Evolutionary conservation across 2,888 invertebrate genomes (phyloP).

Genomic region (Caenorhabditis sp.): DNA sequence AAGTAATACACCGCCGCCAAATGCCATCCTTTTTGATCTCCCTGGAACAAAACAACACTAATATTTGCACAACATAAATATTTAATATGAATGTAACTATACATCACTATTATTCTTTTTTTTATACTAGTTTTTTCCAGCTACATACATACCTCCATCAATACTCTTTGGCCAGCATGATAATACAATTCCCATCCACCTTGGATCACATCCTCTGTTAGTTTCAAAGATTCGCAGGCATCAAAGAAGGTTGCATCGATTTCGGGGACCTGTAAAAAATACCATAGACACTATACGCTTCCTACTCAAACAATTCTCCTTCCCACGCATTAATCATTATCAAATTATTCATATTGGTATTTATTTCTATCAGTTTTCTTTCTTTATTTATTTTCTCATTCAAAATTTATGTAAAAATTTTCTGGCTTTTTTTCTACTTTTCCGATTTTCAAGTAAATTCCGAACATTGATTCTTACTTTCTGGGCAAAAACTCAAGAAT

Average conservation of each 20-base stretch:
- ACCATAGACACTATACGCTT: background rate
- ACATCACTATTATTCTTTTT: constrained; percentile 3
- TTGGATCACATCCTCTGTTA: constrained; percentile 6
- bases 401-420: too few relatives aligned
- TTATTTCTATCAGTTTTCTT: too few relatives aligned
- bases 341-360: too few relatives aligned
- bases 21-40: constrained; percentile 25
- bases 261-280: constrained; percentile 16
- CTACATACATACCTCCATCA: constrained; percentile 19
- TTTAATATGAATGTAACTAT: constrained; percentile 12
- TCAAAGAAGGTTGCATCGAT: constrained; percentile 8
- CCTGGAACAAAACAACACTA: constrained; percentile 12
- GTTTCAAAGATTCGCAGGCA: constrained; percentile 6
- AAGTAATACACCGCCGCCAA: constrained; percentile 25
- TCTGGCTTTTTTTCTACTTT: too few relatives aligned
- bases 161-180: constrained; percentile 24
- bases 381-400: too few relatives aligned
- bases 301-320: too few relatives aligned
- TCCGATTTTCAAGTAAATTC: too few relatives aligned
- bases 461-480: too few relatives aligned
- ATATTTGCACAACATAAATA: constrained; percentile 21
- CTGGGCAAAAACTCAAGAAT: too few relatives aligned
- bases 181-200: constrained; percentile 31
- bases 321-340: too few relatives aligned
- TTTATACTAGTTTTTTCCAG: background rate